Base-by-base conservation (phyloP, 2,113 vertebrate genomes). In the Phaetusa simplex region DNA sequence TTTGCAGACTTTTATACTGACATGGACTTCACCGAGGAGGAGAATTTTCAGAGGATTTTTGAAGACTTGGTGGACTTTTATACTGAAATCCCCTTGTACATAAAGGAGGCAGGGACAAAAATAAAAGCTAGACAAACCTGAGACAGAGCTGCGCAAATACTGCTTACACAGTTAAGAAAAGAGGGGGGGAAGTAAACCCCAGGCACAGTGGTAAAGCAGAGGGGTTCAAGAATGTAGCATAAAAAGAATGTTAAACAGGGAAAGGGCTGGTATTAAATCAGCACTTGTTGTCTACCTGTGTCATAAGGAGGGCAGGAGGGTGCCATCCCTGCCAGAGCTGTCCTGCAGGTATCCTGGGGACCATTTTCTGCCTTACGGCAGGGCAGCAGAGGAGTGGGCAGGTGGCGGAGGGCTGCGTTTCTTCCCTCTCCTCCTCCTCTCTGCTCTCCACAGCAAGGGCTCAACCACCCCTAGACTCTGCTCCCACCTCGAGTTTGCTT, bases 331-430 rank as follows among this genome's bases (percentile, higher is more conserved):
- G 38, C 76, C 76, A 36, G 30, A 40, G 43, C 27, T 64, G 38
- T 65, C 66, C 49, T 61, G 8, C 53, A 70, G 45, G 7, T 62
- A 4, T 70, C 22, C 50, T 56, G 64, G 32, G 58, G 53, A 38
- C 18, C 0, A 0, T 13, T 82, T 56, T 59, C 40, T 55, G 22
- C 20, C 42, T 52, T 67, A 11, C 0, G 1, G 26, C 22, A 16
- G 0, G 4, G 32, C 0, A 0, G 19, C 4, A 2, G 20, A 29
- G 32, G 45, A 83, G 32, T 6, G n/a, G 67, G 38, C n/a, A 74
- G 67, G 16, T 58, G 49, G 14, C 5, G 2, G 45, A 77, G 12
- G 4, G 13, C 70, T 61, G 8, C 5, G 0, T 58, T 83, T 82
- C 64, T 70, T 80, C 50, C 36, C 42, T 69, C 61, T 65, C 30